Evolutionary conservation across 2,797 vertebrate genomes (phyloP).

Genomic region (Catostomus latipinnis): DNA sequence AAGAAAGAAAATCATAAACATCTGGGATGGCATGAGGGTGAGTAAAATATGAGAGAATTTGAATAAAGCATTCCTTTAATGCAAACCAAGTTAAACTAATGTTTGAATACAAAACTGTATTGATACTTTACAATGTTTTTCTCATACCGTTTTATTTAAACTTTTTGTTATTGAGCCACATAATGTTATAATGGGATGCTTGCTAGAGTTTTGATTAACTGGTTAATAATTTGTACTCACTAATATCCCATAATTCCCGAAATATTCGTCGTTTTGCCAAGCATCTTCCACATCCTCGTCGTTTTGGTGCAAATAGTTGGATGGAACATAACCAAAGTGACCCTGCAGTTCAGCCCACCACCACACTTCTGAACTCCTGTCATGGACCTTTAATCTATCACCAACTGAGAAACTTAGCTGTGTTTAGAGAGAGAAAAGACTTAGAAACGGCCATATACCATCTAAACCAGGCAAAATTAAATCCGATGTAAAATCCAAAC

Average conservation of each 20-base stretch:
- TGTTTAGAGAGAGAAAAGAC: neutral
- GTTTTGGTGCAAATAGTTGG: constrained; percentile 67
- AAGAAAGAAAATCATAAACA: too few species aligned
- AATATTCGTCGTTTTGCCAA: constrained; percentile 86
- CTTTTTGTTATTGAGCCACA: neutral
- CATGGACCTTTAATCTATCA: constrained; percentile 75
- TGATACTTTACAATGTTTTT: too few species aligned
- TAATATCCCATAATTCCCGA: constrained; percentile 82
- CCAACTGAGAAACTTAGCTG: constrained; percentile 75
- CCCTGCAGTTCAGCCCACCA: constrained; percentile 82
- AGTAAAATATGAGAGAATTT: too few species aligned
- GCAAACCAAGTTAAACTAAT: too few species aligned
- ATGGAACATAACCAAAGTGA: constrained; percentile 78
- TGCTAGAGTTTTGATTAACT: neutral
- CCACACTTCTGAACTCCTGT: constrained; percentile 77
- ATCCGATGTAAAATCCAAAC: neutral
- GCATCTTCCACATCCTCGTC: constrained; percentile 70
- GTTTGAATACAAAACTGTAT: too few species aligned
- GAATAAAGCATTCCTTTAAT: too few species aligned
- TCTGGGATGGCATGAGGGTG: too few species aligned
- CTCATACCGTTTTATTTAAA: neutral
- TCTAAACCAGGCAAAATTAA: too few species aligned
- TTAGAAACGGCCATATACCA: too few species aligned
- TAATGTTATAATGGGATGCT: neutral
- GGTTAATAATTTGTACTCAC: constrained; percentile 61